Conservation (phyloP, 2,797 vertebrate genomes). For the Enteromius thamalakanensis region DNA sequence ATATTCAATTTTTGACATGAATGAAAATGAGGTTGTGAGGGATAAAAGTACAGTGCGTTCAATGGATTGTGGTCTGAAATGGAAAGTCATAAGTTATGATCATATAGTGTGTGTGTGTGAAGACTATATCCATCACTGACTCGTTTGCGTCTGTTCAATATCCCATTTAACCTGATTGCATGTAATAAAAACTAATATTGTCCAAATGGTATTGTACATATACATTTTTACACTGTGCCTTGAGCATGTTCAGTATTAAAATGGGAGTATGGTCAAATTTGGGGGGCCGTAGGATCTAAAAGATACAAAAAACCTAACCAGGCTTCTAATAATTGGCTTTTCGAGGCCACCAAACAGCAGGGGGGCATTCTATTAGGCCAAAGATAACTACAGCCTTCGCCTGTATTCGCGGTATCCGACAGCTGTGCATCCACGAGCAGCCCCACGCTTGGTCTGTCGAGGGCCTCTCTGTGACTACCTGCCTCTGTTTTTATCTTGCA, state of each 20-base stretch:
- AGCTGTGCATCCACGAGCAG: slow-evolving; percentile 62
- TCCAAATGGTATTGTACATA: not conserved
- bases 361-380: slow-evolving; percentile 66
- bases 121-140: not conserved
- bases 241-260: no score
- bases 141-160: not conserved
- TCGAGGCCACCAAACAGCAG: slow-evolving; percentile 62
- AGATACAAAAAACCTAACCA: not conserved
- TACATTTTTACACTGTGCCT: not conserved
- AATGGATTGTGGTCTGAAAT: not conserved
- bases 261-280: not conserved
- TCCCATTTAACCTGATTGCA: not conserved
- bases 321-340: not conserved
- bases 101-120: not conserved
- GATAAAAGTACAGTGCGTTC: not conserved
- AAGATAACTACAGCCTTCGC: slow-evolving; percentile 64
- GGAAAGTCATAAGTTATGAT: not conserved
- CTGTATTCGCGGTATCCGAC: slow-evolving; percentile 36
- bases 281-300: not conserved
- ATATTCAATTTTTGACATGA: not conserved
- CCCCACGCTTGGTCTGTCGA: slow-evolving; percentile 70
- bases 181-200: not conserved
- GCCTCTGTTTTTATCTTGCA: slow-evolving; percentile 80
- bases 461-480: slow-evolving; percentile 77
- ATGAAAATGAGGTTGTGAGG: not conserved